Base-by-base conservation (phyloP, 2,797 vertebrate genomes). In the Poecilia picta region DNA sequence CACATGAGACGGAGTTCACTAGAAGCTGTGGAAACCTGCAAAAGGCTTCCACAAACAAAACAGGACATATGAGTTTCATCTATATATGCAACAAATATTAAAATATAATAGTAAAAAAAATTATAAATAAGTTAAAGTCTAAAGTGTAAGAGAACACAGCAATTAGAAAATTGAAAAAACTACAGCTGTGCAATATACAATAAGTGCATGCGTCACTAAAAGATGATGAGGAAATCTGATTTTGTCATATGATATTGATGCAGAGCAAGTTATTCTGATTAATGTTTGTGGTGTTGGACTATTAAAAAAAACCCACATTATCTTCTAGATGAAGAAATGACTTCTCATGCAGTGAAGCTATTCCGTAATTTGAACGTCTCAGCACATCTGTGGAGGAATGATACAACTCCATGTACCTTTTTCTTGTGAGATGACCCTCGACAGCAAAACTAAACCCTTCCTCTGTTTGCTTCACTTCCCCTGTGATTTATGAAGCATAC, bases 401-500 rank as follows among this genome's bases (percentile, higher is more conserved):
- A 86, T 77, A 78, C 13, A 73, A 78, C 81, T 83, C 74, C 78
- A 84, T 74, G 81, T 86, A 75, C 59, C 73, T 77, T 51, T 71
- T 53, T 8, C 12, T 46, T 51, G 77, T 73, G 78, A 88, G 81
- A 88, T 79, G 53, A 84, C 89, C 87, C 86, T 75, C 81, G 79
- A 77, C 88, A 84, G 57, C 64, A 72, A 73, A 41, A 57, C 80
- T 36, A 78, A 84, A 81, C 77, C 71, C 71, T 86, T 79, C 64
- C 57, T 86, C 80, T 71, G 31, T 77, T 73, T 64, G 74, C 81
- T 62, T 78, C 81, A 80, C 79, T 87, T 77, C 75, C 76, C n/a
- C 45, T 41, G 43, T 82, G 88, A 89, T 88, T 83, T 78, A 86
- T 81, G 75, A 89, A 81, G 81, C 86, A 83, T 75, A 62, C 23